Evolutionary conservation across 2,113 vertebrate species (phyloP), one percentile per base, ranked within the genome.

Genomic region (Caranx ignobilis): DNA sequence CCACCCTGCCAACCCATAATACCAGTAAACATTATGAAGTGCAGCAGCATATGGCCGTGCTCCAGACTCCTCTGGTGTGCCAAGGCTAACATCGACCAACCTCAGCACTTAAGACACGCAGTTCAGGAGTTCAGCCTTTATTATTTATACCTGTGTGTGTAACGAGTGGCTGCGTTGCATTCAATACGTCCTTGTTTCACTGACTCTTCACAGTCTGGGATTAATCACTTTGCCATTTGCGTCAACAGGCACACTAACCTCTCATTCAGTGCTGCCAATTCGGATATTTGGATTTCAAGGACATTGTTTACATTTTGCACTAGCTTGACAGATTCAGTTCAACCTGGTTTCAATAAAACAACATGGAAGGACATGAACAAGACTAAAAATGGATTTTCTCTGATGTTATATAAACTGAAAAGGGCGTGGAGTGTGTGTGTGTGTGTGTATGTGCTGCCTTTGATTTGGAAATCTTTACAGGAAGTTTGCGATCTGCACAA

Each of bases 191-290:
- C 72, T 84, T 88, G 87, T 89, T 92, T 91, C 77, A 52, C 79
- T 54, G 78, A 75, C 75, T 80, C 77, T 82, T 85, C 84, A 65
- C 80, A 83, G 85, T 82, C 87, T 91, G 89, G 88, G 81, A 87
- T 91, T 85, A 93, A 93, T 93, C 88, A 90, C 74, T 78, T 71
- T 92, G 81, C 82, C 78, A 75, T 90, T 91, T 86, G 80, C 84
- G 70, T 87, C 82, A 88, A 90, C 88, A 89, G 73, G 75, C 83
- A 85, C 55, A 70, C 79, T 83, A 90, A 83, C 79, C 86, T 87
- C 83, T 90, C 81, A 77, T 79, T 86, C 73, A 72, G 59, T 13
- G 26, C 85, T 89, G 86, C 88, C 86, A 86, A 70, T 83, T 86
- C 63, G 67, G 77, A 86, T 89, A 83, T 91, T 91, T 93, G 87